Evolutionary conservation across 2,113 vertebrate genomes (phyloP), one percentile per base, ranked within the genome.

Genomic region (Condylura cristata): DNA sequence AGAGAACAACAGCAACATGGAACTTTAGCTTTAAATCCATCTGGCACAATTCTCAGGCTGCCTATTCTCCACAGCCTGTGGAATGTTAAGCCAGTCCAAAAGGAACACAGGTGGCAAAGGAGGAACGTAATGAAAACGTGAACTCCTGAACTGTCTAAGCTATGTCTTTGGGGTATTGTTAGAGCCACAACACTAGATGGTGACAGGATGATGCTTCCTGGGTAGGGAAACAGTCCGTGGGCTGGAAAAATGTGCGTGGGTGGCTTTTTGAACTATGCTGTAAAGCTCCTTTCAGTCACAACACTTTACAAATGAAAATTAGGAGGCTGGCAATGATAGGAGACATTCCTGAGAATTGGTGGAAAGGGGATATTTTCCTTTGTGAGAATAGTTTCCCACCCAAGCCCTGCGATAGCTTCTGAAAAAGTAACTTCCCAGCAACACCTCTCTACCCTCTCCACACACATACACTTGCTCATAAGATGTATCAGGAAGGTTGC

Each of bases 161-260:
- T 37, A 10, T 26, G 53, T 89, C 90, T 75, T 56, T 10, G 37
- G 88, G 76, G 48, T 71, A 37, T 56, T 76, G 71, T 70, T 58
- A 39, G 76, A 34, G 44, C 56, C 30, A 1, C 44, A 7, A 24
- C 41, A 4, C 34, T 32, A 2, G 20, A 56, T 34, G 60, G 51
- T 51, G 81, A 83, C 26, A 4, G n/a, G 66, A 58, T 9, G 8
- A 11, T 24, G 7, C 51, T 39, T 70, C n/a, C 5, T 61, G 91
- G 60, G 34, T 22, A 90, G 61, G 58, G 41, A 84, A 90, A 75
- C n/a, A 30, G 66, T 41, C 61, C 5, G 56, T 90, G 93, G 82
- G 76, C 74, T 87, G 60, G 78, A 94, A 93, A 96, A 85, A 92
- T 81, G 78, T 37, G 82, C 72, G 68, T 61, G 39, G 89, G 66